These are phyloP conservation scores for Gymnothorax javanicus DNA, from an alignment of 2,797 vertebrate genomes.

Conservation along the genomic window DNA sequence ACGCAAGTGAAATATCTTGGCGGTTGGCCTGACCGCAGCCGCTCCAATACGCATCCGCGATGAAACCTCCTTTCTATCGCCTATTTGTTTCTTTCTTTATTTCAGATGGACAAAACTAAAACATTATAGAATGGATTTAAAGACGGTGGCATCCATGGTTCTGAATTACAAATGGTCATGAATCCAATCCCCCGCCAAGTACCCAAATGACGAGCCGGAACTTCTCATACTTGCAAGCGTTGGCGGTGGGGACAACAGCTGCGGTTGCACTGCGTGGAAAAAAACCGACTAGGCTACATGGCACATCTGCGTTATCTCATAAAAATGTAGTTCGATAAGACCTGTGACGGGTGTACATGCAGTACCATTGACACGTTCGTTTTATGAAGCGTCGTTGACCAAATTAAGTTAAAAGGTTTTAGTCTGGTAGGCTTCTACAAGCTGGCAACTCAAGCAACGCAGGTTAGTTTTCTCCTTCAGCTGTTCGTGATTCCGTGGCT, in stretches of 20 bases:
- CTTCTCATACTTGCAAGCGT: not conserved
- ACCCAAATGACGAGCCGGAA: not conserved
- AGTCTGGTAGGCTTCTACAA: too few relatives aligned
- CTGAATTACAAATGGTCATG: not conserved
- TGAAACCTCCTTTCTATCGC: too few relatives aligned
- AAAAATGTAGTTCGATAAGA: not conserved
- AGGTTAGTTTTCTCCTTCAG: not conserved
- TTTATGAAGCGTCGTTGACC: too few relatives aligned
- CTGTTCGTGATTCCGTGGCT: too few relatives aligned
- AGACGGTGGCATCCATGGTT: not conserved
- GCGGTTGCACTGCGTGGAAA: not conserved
- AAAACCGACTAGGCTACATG: not conserved
- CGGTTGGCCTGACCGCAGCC: too few relatives aligned
- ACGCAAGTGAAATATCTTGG: too few relatives aligned
- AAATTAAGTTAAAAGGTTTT: too few relatives aligned
- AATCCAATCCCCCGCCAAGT: not conserved
- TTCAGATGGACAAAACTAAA: too few relatives aligned
- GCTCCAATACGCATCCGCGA: too few relatives aligned
- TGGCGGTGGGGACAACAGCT: not conserved
- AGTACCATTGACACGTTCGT: too few relatives aligned
- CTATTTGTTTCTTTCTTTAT: too few relatives aligned
- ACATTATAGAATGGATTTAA: not conserved
- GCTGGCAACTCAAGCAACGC: not conserved
- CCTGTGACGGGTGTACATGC: too few relatives aligned
- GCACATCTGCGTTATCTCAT: not conserved